Base-by-base conservation (phyloP, 2,113 vertebrate species). In the Micronycteris hirsuta region DNA sequence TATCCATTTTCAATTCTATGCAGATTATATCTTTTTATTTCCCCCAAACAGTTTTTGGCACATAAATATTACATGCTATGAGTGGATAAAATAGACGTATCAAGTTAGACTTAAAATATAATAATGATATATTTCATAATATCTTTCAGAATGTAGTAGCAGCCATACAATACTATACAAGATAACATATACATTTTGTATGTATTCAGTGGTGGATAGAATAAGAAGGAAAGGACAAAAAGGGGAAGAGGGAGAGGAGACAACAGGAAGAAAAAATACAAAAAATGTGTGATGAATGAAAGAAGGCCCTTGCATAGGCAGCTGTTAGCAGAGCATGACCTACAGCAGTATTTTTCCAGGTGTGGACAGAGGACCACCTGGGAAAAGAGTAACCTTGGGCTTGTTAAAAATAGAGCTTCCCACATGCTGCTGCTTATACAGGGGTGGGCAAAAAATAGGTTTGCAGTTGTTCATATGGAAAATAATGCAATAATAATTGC, bases 91-190 rank as follows among this genome's bases (percentile, higher is more conserved):
- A 82, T 96, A 49, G 14, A 86, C 80, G 83, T 65, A 70, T 22
- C 26, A 52, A 43, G 36, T 83, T 91, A 76, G 74, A 68, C 24
- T 89, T 78, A 33, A 71, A 8, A 45, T 74, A 45, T 61, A 89
- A 56, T 91, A 65, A 38, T 77, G 68, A 0, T 71, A 65, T 68
- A 58, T 63, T 82, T 91, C 36, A 61, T 88, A 78, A 43, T 95
- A 41, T 95, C 15, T 80, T 38, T 88, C 45, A 82, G 58, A 91
- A 65, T 77, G 52, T 45, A 63, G 83, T 96, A 86, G 91, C 58
- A 82, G 81, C n/a, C 11, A 88, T 58, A 12, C 61, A 8, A 70
- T 82, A 61, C 5, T 93, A 38, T 78, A 36, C 31, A 93, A 86
- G 63, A 33, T 70, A 86, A 85, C 45, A 49, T 74, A 92, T 73